Evolutionary conservation across 2,797 vertebrate species (phyloP).

Genomic region (Siniperca undulata): DNA sequence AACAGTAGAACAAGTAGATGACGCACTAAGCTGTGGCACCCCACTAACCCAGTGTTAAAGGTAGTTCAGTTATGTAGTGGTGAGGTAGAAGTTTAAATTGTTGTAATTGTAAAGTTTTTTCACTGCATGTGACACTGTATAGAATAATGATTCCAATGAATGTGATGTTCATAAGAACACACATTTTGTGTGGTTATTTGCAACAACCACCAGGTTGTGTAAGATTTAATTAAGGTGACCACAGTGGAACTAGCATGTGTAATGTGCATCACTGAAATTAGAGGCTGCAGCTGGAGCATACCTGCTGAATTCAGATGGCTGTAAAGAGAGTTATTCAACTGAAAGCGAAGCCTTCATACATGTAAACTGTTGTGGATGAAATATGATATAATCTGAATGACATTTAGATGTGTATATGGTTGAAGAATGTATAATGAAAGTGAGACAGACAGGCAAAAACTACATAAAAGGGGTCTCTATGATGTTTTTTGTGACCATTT

Average conservation of each 20-base stretch:
- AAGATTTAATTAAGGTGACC: constrained; percentile 46
- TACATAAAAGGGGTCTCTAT: background rate
- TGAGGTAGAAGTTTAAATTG: too few species aligned
- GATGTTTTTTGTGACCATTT: background rate
- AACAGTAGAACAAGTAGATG: background rate
- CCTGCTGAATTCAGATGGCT: constrained; percentile 45
- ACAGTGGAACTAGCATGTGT: constrained; percentile 20
- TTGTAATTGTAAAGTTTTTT: background rate
- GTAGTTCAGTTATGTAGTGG: too few species aligned
- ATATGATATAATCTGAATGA: constrained; percentile 22
- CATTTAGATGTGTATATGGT: background rate
- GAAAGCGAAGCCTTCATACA: background rate
- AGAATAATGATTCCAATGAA: constrained; percentile 32
- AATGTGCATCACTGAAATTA: constrained; percentile 11
- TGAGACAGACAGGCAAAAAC: background rate
- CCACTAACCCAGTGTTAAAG: too few species aligned
- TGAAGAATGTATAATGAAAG: background rate
- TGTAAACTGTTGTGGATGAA: constrained; percentile 33
- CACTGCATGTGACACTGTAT: background rate
- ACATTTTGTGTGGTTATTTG: background rate
- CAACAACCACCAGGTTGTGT: constrained; percentile 11
- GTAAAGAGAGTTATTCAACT: constrained; percentile 38
- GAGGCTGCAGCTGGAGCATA: constrained; percentile 35
- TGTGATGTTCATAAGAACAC: constrained; percentile 1
- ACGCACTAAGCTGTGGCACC: background rate